Percentiles rank a stretch among this genome's conserved stretches.
Evolutionary conservation across 2,797 vertebrate species (phyloP).

Genomic region (Platyrinchus mystaceus): DNA sequence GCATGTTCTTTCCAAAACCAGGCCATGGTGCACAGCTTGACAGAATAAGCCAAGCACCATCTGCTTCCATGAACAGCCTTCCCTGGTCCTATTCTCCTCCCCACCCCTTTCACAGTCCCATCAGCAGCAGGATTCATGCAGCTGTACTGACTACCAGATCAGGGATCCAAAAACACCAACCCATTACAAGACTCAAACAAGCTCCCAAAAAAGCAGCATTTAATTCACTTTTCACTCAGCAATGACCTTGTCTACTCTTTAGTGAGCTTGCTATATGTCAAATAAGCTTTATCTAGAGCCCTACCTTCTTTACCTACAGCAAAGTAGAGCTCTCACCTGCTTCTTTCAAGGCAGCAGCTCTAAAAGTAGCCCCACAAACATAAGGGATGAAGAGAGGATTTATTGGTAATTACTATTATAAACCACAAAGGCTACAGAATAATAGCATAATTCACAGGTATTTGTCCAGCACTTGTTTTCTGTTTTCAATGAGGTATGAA

Average conservation of each 20-base stretch:
- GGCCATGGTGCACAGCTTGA: background rate
- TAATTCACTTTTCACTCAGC: background rate
- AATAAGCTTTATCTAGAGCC: background rate
- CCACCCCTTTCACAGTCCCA: too few species aligned
- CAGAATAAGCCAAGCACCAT: background rate
- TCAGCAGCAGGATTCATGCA: background rate
- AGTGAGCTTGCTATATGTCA: background rate
- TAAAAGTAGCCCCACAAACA: background rate
- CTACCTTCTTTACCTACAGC: background rate
- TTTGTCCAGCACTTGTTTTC: background rate
- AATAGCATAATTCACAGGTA: background rate
- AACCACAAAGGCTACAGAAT: background rate
- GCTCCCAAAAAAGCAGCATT: background rate
- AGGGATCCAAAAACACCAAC: background rate
- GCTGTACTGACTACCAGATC: background rate
- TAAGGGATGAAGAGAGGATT: background rate
- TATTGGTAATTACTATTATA: background rate
- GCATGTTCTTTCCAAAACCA: background rate
- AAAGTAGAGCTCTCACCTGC: background rate
- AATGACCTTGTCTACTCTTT: background rate
- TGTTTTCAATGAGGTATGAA: background rate
- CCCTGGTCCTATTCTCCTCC: background rate
- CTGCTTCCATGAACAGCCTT: background rate
- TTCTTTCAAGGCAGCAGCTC: background rate
- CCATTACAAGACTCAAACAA: background rate